Evolutionary conservation across 2,113 vertebrate species (phyloP).

Genomic region (Falco punctatus): DNA sequence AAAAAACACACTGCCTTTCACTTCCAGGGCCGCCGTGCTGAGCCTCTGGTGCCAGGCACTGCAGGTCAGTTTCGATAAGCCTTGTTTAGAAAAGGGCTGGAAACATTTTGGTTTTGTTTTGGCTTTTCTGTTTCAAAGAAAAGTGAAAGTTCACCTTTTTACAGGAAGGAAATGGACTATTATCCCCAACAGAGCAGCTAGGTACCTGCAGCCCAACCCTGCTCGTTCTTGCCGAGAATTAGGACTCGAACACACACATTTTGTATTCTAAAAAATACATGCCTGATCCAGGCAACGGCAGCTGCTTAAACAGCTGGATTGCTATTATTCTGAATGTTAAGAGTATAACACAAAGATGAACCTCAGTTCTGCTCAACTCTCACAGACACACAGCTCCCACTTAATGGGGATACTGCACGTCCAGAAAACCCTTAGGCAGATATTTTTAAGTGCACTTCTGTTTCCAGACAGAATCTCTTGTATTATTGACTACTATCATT

Average conservation of each 20-base stretch:
- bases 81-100: not conserved
- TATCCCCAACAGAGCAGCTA: not conserved
- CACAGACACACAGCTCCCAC: not conserved
- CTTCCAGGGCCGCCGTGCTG: no score
- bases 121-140: not conserved
- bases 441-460: not conserved
- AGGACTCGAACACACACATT: rapidly evolving
- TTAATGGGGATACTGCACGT: rapidly evolving
- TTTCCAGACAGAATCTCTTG: not conserved
- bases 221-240: not conserved
- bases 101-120: not conserved
- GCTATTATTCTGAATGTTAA: not conserved
- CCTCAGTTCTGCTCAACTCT: not conserved
- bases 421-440: not conserved
- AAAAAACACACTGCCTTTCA: not conserved
- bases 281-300: not conserved
- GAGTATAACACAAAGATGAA: rapidly evolving
- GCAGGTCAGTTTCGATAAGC: not conserved
- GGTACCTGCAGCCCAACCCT: not conserved
- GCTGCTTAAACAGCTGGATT: not conserved
- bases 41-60: not conserved
- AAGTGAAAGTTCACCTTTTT: not conserved
- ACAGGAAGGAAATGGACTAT: rapidly evolving
- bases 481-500: rapidly evolving
- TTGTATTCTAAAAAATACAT: rapidly evolving